Evolutionary conservation across 2,797 vertebrate genomes (phyloP), one percentile per base, ranked within the genome.

Genomic region (Amblyopsis hoosieri): DNA sequence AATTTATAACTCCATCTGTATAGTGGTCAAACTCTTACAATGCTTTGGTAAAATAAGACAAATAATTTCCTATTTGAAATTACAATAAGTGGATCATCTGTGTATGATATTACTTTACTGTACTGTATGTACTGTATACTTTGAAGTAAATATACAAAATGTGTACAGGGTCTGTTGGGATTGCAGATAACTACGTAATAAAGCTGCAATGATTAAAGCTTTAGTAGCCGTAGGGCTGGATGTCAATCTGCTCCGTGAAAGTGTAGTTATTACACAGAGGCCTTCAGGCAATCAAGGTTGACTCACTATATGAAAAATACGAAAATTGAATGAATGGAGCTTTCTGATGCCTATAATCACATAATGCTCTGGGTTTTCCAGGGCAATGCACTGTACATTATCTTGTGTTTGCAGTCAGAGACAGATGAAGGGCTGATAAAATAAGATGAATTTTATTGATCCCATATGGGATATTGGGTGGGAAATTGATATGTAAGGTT

Each of bases 361-460:
- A 46, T 56, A 6, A 9, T 48, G 56, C 15, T 54, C 45, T 7
- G 2, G 1, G 47, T 37, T 37, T 74, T 8, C 7, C 8, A 47
- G 12, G 4, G 54, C 17, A 23, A 12, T 10, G n/a, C 9, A 37
- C 33, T 37, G 33, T 37, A 37, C 33, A 6, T 14, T 33, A 52
- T 57, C 31, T 12, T 55, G 29, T 31, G 15, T 48, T 46, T 60
- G 60, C 19, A 15, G 46, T 23, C 56, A 51, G 45, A 42, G 48
- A 12, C 14, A 48, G 54, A 59, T 62, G 69, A 79, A 60, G 56
- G 66, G 62, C 55, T 51, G 29, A 53, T 33, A n/a, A 54, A 48
- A 62, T 55, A 13, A 59, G 14, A 72, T 72, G 23, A 56, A 47
- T 51, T 50, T 3, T 52, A 67, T 65, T 37, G 57, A 75, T 72